phyloP scores from a whole-genome alignment of 2,113 vertebrate species.

The Polyodon spathula region DNA sequence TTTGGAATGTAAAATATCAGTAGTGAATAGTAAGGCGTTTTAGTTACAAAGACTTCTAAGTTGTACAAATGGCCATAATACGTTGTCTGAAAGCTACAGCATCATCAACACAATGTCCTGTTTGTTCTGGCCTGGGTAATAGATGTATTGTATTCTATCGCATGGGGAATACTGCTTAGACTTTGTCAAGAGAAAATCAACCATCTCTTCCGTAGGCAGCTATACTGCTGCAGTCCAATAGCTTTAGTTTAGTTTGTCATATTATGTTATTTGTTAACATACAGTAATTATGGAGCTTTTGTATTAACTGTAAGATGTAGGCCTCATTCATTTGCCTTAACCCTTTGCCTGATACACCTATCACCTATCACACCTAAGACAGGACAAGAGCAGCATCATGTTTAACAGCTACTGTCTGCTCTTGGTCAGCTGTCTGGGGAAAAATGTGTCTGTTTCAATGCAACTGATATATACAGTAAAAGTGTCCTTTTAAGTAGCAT shows the following conservation, averaged over 20 bases:
- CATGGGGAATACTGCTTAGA: slow-evolving; percentile 25
- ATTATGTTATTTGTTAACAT: slow-evolving; percentile 6
- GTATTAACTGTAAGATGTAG: background rate
- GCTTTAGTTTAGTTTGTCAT: background rate
- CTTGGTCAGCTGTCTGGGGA: too few species aligned
- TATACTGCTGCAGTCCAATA: background rate
- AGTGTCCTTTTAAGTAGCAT: too few species aligned
- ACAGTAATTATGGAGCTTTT: slow-evolving; percentile 11
- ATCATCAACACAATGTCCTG: slow-evolving; percentile 36
- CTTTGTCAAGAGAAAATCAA: slow-evolving; percentile 6
- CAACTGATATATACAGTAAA: too few species aligned
- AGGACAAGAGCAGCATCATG: too few species aligned
- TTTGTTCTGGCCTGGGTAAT: slow-evolving; percentile 28
- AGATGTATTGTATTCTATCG: slow-evolving; percentile 18
- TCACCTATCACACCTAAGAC: too few species aligned
- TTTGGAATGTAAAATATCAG: slow-evolving; percentile 34
- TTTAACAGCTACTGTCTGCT: too few species aligned
- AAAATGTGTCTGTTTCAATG: too few species aligned
- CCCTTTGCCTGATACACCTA: too few species aligned
- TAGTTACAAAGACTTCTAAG: slow-evolving; percentile 34
- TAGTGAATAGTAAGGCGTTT: slow-evolving; percentile 20
- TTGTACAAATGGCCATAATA: slow-evolving; percentile 13
- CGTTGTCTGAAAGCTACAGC: slow-evolving; percentile 20
- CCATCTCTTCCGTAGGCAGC: slow-evolving; percentile 5
- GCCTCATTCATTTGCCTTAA: too few species aligned